A percentile compares a stretch with the other conserved stretches of the same genome.
Conservation (phyloP, 1,140 invertebrate species). For the Drosophila eugracilis region DNA sequence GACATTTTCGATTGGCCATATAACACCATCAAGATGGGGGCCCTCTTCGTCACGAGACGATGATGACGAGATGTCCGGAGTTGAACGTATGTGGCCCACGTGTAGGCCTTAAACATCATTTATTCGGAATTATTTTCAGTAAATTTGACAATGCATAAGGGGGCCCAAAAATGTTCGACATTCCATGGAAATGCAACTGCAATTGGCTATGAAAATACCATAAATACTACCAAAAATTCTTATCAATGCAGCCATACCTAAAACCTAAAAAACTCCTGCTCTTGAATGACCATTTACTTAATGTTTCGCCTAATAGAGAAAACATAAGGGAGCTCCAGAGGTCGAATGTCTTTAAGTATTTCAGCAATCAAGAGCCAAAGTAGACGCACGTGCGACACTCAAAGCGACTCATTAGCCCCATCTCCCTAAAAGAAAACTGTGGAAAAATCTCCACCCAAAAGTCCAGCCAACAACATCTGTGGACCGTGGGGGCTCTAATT, state of each 20-base stretch:
- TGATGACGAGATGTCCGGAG: not conserved
- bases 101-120: slow-evolving; percentile 68
- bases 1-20: not conserved
- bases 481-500: slow-evolving; percentile 20
- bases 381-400: slow-evolving; percentile 76
- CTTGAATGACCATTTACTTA: slow-evolving; percentile 69
- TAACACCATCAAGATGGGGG: not conserved
- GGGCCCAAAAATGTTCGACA: not conserved
- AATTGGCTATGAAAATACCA: not conserved
- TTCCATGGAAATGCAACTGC: not conserved
- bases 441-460: not conserved
- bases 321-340: not conserved
- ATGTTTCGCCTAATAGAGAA: slow-evolving; percentile 65
- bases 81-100: slow-evolving; percentile 50
- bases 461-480: slow-evolving; percentile 24
- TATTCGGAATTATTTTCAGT: slow-evolving; percentile 60
- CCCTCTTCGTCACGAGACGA: not conserved
- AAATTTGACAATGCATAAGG: slow-evolving; percentile 57
- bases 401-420: slow-evolving; percentile 71
- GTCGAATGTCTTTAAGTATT: slow-evolving; percentile 46
- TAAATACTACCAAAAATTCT: not conserved
- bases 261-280: slow-evolving; percentile 14
- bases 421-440: not conserved
- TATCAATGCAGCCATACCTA: slow-evolving; percentile 17
- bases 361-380: slow-evolving; percentile 39